phyloP scores from a whole-genome alignment of 2,888 invertebrate species.

The Andrena bucephala region DNA sequence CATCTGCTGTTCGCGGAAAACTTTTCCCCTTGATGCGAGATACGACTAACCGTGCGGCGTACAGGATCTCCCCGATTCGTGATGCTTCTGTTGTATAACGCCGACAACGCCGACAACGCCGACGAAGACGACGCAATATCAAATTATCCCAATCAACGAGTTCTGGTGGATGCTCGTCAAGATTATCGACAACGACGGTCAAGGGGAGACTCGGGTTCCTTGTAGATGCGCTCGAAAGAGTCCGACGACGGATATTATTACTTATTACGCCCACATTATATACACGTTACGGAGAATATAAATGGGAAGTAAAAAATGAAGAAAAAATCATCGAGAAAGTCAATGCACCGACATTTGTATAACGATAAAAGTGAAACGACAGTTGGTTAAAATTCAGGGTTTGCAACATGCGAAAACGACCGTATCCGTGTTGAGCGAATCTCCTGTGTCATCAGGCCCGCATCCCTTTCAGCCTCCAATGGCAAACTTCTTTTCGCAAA shows the following conservation, averaged over 20 bases:
- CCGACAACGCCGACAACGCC: not conserved
- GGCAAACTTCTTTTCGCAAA: conserved; percentile 61
- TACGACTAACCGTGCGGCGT: conserved; percentile 2
- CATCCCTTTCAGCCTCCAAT: conserved; percentile 31
- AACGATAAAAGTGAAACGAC: not conserved
- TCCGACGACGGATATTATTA: not conserved
- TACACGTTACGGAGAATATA: no score
- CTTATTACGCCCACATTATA: no score
- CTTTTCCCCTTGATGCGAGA: conserved; percentile 17
- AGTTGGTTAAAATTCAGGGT: not conserved
- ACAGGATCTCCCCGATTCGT: not conserved
- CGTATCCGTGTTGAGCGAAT: not conserved
- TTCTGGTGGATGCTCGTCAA: not conserved
- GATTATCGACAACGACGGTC: not conserved
- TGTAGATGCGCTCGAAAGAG: not conserved
- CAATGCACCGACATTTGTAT: not conserved
- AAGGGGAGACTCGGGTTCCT: not conserved
- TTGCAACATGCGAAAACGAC: not conserved
- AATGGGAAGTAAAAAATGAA: no score
- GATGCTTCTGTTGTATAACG: not conserved
- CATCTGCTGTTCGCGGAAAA: conserved; percentile 48
- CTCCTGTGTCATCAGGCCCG: conserved; percentile 16
- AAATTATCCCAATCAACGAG: conserved; percentile 15
- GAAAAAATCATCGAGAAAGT: no score
- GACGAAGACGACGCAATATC: conserved; percentile 6